A percentile compares a stretch with the other conserved stretches of the same genome.
These are phyloP conservation scores for Drosophila eugracilis DNA, from an alignment of 1,140 invertebrate genomes.

Conservation along the genomic window DNA sequence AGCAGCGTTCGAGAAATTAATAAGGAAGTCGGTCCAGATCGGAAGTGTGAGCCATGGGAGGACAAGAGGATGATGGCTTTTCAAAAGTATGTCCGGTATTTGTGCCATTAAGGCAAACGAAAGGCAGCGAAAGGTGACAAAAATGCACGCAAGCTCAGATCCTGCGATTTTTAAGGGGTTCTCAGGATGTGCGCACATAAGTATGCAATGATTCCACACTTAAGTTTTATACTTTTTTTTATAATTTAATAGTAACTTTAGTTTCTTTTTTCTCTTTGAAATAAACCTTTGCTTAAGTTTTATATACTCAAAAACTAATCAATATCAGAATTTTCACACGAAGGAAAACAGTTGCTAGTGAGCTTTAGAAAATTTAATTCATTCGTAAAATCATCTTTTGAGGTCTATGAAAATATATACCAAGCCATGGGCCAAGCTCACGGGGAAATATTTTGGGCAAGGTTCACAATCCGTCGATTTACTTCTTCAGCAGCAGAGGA, in stretches of 20 bases:
- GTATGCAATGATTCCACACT: background rate
- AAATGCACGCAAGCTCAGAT: constrained; percentile 23
- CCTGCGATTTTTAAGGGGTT: constrained; percentile 1
- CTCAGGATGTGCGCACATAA: background rate
- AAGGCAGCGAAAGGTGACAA: constrained; percentile 64
- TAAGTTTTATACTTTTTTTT: too few relatives aligned
- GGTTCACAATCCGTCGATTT: constrained; percentile 11
- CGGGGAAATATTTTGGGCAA: constrained; percentile 39
- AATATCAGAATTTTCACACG: too few relatives aligned
- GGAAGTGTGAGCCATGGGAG: constrained; percentile 1
- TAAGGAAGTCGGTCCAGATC: constrained; percentile 51
- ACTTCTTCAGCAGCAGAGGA: constrained; percentile 76
- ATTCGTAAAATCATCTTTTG: constrained; percentile 32
- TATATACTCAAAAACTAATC: too few relatives aligned
- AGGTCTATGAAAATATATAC: constrained; percentile 27
- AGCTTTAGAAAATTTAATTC: constrained; percentile 46
- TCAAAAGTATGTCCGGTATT: constrained; percentile 69
- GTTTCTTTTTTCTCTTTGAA: too few relatives aligned
- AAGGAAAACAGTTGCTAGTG: background rate
- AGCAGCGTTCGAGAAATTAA: constrained; percentile 70
- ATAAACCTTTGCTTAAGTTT: too few relatives aligned
- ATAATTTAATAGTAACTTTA: too few relatives aligned
- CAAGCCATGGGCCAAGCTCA: constrained; percentile 41
- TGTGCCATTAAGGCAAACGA: constrained; percentile 57
- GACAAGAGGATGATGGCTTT: constrained; percentile 21